Percentiles rank a stretch among this genome's conserved stretches.
These are phyloP conservation scores for Stenolophus ochropezus DNA, from an alignment of 2,888 invertebrate genomes.

Conservation along the genomic window DNA sequence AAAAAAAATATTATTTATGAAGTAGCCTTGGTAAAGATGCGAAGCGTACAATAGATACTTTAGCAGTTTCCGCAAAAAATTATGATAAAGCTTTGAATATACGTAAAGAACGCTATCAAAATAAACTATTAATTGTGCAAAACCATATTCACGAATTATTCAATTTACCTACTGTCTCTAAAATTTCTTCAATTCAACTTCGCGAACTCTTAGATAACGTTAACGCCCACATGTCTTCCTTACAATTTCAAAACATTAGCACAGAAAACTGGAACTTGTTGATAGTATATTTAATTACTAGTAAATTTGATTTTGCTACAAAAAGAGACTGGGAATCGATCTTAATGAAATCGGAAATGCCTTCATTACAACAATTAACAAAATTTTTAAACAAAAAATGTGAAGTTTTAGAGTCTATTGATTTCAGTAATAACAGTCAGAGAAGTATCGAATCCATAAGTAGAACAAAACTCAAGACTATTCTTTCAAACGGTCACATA, in stretches of 20 bases:
- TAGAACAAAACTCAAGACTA: not conserved
- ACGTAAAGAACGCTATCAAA: no score
- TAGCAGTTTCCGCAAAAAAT: no score
- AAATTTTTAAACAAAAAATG: not conserved
- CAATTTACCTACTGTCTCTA: no score
- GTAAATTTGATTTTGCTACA: conserved; percentile 36
- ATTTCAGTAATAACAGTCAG: not conserved
- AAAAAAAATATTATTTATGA: no score
- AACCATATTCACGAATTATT: no score
- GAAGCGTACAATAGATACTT: conserved; percentile 10
- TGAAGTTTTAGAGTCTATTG: not conserved
- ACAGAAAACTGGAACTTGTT: not conserved
- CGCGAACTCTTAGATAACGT: not conserved
- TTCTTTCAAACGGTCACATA: not conserved
- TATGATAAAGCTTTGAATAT: no score
- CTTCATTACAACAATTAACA: conserved; percentile 40
- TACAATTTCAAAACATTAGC: not conserved
- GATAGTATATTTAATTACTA: not conserved
- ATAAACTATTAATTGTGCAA: no score
- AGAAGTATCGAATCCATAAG: not conserved
- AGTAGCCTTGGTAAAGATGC: conserved; percentile 40
- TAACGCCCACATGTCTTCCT: not conserved
- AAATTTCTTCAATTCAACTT: not conserved
- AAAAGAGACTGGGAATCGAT: conserved; percentile 52
- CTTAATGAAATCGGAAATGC: conserved; percentile 12